These are phyloP conservation scores for Mesocricetus auratus DNA, from an alignment of 2,113 vertebrate species.

Conservation along the genomic window DNA sequence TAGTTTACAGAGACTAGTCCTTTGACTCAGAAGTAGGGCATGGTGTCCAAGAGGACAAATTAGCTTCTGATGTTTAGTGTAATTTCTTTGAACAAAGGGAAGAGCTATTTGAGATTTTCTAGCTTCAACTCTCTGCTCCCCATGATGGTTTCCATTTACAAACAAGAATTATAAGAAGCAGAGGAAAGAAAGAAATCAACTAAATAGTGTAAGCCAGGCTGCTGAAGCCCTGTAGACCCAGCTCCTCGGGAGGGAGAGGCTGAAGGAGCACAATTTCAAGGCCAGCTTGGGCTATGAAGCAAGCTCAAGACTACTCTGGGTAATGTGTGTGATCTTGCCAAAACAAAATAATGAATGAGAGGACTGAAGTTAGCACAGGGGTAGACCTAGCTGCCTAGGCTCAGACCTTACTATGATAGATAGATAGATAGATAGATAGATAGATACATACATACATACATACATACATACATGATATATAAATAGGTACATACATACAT, in stretches of 20 bases:
- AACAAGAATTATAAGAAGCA: slow-evolving; percentile 44
- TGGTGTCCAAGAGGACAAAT: background rate
- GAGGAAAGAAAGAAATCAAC: background rate
- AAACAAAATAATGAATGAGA: background rate
- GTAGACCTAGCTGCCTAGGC: background rate
- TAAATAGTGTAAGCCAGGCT: background rate
- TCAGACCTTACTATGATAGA: background rate
- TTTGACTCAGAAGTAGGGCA: background rate
- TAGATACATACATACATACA: background rate
- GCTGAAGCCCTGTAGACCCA: background rate
- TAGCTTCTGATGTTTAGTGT: background rate
- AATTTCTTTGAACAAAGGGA: background rate
- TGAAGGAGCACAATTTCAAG: background rate
- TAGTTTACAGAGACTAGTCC: background rate
- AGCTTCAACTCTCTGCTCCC: background rate
- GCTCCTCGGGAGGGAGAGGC: background rate
- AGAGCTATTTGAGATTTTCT: background rate
- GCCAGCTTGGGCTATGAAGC: background rate
- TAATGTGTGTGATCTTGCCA: background rate
- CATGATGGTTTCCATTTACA: background rate
- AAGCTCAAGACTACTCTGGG: background rate
- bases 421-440: background rate
- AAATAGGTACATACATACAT: background rate
- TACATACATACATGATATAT: background rate
- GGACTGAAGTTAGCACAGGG: background rate